Percentiles rank a stretch among this genome's conserved stretches.
phyloP scores from a whole-genome alignment of 2,797 vertebrate genomes.

The Lagocephalus sceleratus region DNA sequence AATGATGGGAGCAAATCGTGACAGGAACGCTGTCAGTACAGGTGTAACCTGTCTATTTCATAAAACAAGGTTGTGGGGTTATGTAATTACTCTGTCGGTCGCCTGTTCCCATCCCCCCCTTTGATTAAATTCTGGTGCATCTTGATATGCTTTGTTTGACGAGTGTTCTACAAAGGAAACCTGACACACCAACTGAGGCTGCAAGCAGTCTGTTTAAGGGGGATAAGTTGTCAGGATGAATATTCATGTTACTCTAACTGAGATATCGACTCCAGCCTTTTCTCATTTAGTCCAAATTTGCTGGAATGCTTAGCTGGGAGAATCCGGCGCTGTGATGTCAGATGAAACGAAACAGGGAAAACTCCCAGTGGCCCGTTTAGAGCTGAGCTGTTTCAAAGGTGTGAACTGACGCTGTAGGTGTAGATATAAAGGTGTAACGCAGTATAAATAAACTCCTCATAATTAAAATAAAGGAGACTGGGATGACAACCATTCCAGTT shows the following conservation, averaged over 20 bases:
- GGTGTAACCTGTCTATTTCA: constrained; percentile 32
- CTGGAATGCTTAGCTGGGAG: constrained; percentile 38
- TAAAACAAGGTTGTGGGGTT: constrained; percentile 25
- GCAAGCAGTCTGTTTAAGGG: constrained; percentile 18
- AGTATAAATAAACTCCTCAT: neutral
- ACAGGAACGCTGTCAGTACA: constrained; percentile 29
- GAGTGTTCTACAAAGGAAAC: constrained; percentile 21
- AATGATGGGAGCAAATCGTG: constrained; percentile 13
- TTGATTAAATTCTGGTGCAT: constrained; percentile 20
- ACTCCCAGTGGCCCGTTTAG: constrained; percentile 30
- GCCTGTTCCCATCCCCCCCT: constrained; percentile 7
- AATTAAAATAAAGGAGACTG: too few relatives aligned
- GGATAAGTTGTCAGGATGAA: constrained; percentile 45
- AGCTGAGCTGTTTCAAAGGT: constrained; percentile 30
- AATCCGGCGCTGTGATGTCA: constrained; percentile 43
- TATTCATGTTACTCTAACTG: constrained; percentile 34
- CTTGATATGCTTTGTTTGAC: constrained; percentile 9
- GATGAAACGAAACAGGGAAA: constrained; percentile 33
- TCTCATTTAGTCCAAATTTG: constrained; percentile 50
- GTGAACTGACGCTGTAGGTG: neutral
- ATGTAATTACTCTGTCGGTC: constrained; percentile 13
- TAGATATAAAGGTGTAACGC: neutral
- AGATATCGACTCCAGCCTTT: constrained; percentile 45
- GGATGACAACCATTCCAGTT: too few relatives aligned
- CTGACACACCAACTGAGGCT: constrained; percentile 22